Conservation (phyloP, 2,888 invertebrate species). For the Lasioglossum malachurum region DNA sequence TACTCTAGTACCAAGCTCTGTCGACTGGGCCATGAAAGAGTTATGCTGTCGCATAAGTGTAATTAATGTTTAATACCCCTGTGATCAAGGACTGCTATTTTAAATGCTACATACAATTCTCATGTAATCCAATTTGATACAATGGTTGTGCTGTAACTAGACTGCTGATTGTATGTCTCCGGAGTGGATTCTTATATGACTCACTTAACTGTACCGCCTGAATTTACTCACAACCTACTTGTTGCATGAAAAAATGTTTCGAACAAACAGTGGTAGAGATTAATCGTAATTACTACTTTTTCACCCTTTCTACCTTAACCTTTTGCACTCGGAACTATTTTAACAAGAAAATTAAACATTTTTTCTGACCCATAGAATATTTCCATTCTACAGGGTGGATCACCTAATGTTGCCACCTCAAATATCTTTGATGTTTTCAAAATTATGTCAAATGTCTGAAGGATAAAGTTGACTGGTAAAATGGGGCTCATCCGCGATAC, state of each 20-base stretch:
- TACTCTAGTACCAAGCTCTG: slow-evolving; percentile 12
- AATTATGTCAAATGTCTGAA: too few relatives aligned
- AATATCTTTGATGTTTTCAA: too few relatives aligned
- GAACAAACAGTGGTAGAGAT: too few relatives aligned
- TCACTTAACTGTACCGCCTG: not conserved
- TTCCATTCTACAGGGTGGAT: too few relatives aligned
- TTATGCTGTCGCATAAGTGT: slow-evolving; percentile 4
- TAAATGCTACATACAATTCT: slow-evolving; percentile 7
- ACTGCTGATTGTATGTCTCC: not conserved
- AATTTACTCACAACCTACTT: not conserved
- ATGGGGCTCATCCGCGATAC: too few relatives aligned
- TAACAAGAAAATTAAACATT: too few relatives aligned
- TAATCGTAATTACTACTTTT: too few relatives aligned
- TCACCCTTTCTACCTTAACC: too few relatives aligned
- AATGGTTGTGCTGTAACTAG: not conserved
- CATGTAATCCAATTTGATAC: not conserved
- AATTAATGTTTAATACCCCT: slow-evolving; percentile 16
- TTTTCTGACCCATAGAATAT: too few relatives aligned
- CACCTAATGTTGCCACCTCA: too few relatives aligned
- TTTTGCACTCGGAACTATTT: too few relatives aligned
- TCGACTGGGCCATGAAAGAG: slow-evolving; percentile 47
- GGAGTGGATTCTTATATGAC: not conserved
- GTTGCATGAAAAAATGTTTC: not conserved
- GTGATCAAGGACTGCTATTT: slow-evolving; percentile 31
- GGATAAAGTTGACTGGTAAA: too few relatives aligned